A percentile compares a stretch with the other conserved stretches of the same genome.
phyloP scores from a whole-genome alignment of 2,888 invertebrate species.

The Lordiphosa andalusiaca region DNA sequence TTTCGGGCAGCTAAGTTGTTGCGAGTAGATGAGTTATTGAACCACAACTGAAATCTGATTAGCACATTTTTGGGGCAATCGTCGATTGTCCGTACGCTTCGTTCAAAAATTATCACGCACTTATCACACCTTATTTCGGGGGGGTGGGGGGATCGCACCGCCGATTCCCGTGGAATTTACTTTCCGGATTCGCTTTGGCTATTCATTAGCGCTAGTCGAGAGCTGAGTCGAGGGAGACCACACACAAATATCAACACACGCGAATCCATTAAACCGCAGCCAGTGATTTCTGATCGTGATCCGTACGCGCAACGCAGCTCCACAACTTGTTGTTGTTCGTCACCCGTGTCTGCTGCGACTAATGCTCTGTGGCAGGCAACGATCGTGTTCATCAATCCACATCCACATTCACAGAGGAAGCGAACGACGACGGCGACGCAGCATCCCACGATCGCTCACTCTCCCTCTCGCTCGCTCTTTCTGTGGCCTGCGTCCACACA shows the following conservation, averaged over 20 bases:
- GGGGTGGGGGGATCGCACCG: conserved; percentile 17
- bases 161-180: conserved; percentile 6
- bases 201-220: conserved; percentile 9
- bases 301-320: conserved; percentile 23
- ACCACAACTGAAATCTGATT: conserved; percentile 71
- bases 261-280: conserved; percentile 45
- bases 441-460: conserved; percentile 51
- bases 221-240: conserved; percentile 1
- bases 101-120: conserved; percentile 74
- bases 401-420: conserved; percentile 41
- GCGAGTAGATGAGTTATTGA: conserved; percentile 48
- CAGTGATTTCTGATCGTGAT: conserved; percentile 17
- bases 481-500: conserved; percentile 19
- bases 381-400: conserved; percentile 46
- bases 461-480: conserved; percentile 30
- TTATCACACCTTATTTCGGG: conserved; percentile 71
- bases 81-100: conserved; percentile 41
- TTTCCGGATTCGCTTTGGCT: conserved; percentile 4
- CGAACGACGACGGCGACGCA: conserved; percentile 41
- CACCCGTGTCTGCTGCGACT: conserved; percentile 78
- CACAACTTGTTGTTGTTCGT: conserved; percentile 77
- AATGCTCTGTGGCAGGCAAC: conserved; percentile 53
- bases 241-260: conserved; percentile 14
- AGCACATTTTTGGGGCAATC: conserved; percentile 61
- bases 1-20: conserved; percentile 10